phyloP scores from a whole-genome alignment of 2,113 vertebrate genomes.

The western clawed frog (Xenopus tropicalis) region DNA sequence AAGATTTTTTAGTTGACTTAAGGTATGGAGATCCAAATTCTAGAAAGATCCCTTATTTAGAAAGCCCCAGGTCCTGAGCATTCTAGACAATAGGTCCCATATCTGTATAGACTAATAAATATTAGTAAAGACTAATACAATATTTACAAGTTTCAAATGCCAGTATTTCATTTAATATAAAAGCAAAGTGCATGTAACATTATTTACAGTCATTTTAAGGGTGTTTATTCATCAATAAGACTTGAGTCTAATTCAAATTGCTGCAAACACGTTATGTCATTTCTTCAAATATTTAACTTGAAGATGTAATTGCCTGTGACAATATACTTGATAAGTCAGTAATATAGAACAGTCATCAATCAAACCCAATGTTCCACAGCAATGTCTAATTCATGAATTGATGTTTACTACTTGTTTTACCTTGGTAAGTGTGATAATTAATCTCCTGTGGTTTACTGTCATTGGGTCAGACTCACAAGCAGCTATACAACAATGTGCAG shows the following conservation, averaged over 20 bases:
- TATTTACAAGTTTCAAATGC: no score
- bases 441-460: conserved; percentile 34
- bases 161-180: no score
- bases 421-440: conserved; percentile 40
- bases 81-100: no score
- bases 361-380: conserved; percentile 32
- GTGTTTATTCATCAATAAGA: not conserved
- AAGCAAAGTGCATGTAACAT: no score
- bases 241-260: not conserved
- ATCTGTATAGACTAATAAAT: no score
- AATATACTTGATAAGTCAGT: conserved; percentile 39
- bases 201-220: no score
- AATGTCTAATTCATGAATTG: conserved; percentile 25
- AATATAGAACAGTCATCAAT: conserved; percentile 33
- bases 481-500: conserved; percentile 9
- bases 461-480: conserved; percentile 25
- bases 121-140: no score
- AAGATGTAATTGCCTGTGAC: conserved; percentile 38
- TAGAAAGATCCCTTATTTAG: no score
- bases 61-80: no score
- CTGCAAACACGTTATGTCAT: conserved; percentile 9
- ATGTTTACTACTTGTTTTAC: conserved; percentile 34
- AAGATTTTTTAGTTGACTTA: no score
- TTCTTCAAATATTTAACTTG: conserved; percentile 37
- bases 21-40: no score